Percentiles rank a stretch among this genome's conserved stretches.
Conservation (phyloP, 2,888 invertebrate species). For the Abrostola tripartita region DNA sequence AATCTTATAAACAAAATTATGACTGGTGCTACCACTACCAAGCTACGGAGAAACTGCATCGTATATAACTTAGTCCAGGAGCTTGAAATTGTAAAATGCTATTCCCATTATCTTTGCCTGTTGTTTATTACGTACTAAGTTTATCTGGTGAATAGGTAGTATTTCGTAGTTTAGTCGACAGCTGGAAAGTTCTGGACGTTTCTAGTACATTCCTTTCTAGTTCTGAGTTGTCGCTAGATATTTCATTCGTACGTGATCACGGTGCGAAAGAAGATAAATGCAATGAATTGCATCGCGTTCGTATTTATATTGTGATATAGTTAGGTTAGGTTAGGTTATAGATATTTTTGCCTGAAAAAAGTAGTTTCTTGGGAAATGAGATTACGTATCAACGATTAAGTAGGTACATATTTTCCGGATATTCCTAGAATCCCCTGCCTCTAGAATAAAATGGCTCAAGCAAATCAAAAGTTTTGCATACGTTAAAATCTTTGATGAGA, state of each 20-base stretch:
- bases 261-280: conserved; percentile 58
- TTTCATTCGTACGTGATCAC: conserved; percentile 71
- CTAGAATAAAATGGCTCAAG: too few species aligned
- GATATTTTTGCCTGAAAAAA: too few species aligned
- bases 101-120: conserved; percentile 27
- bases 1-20: neutral
- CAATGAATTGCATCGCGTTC: conserved; percentile 47
- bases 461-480: too few species aligned
- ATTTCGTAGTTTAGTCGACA: conserved; percentile 62
- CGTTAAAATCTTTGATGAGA: too few species aligned
- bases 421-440: too few species aligned
- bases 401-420: too few species aligned
- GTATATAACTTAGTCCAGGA: conserved; percentile 15
- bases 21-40: neutral
- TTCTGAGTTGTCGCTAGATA: conserved; percentile 60
- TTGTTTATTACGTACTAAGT: conserved; percentile 45
- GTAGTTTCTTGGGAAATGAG: too few species aligned
- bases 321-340: conserved; percentile 6
- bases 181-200: conserved; percentile 54
- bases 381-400: too few species aligned
- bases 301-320: conserved; percentile 36
- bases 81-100: conserved; percentile 25
- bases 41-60: conserved; percentile 4
- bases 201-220: conserved; percentile 61
- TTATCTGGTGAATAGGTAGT: conserved; percentile 36